Base-by-base conservation (phyloP, 2,113 vertebrate genomes). In the Catharus bicknelli region DNA sequence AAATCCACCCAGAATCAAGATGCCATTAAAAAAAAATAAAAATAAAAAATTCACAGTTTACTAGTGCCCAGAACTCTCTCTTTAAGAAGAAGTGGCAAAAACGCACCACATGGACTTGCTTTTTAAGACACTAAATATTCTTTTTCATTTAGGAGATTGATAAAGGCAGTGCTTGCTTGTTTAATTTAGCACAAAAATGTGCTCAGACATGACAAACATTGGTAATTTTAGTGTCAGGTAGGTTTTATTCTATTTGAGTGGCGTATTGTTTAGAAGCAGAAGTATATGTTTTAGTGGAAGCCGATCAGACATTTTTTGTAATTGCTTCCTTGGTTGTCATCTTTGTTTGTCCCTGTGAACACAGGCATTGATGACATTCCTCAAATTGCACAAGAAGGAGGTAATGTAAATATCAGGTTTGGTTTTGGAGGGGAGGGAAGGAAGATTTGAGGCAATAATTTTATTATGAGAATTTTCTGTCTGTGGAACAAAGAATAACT, bases 1-100 rank as follows among this genome's bases (percentile, higher is more conserved):
- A 97, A 97, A 97, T 96, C 94, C 96, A 97, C 95, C 82, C 95
- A 94, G 92, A 94, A 95, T 94, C 87, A 88, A 90, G 87, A 96
- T 95, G 58, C 59, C 78, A 69, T 82, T 18, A 36, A 93, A 54
- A 70, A 54, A 62, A 74, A 15, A 10, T 42, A 88, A n/a, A n/a
- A 40, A 10, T 22, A 45, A 88, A n/a, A n/a, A 40, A 10, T 22
- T 66, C 59, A 87, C 93, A 90, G 82, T 94, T 95, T 90, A 82
- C 63, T 94, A 97, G 95, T 93, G 86, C 81, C 83, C 43, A 96
- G 88, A 90, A 96, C 77, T 93, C 91, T 72, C 36, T 90, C 45
- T 95, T 92, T 90, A 77, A 91, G 92, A 92, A 95, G 90, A 95
- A 86, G 50, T 85, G 67, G 38, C 59, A 74, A 73, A 78, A 90